A percentile compares a stretch with the other conserved stretches of the same genome.
Evolutionary conservation across 2,888 invertebrate genomes (phyloP).

Genomic region (Troilus luridus): DNA sequence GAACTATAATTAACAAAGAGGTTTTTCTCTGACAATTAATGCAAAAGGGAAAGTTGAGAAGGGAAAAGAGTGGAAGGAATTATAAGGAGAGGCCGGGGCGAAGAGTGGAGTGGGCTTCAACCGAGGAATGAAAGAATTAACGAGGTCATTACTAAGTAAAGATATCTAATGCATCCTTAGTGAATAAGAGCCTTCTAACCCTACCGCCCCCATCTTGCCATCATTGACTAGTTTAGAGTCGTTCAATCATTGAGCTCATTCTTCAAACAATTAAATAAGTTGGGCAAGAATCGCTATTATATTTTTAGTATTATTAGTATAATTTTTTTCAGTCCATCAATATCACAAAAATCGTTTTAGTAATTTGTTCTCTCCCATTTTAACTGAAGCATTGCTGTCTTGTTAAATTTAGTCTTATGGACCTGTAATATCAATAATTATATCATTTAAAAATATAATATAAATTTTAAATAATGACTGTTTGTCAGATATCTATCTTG

Average conservation of each 20-base stretch:
- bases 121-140: conserved; percentile 41
- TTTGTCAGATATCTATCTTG: no score
- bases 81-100: background rate
- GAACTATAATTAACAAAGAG: conserved; percentile 37
- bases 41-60: conserved; percentile 23
- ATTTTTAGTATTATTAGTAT: background rate
- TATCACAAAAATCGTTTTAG: background rate
- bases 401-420: no score
- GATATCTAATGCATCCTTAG: conserved; percentile 49
- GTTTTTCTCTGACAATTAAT: conserved; percentile 37
- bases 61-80: conserved; percentile 40
- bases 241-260: background rate
- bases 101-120: conserved; percentile 28
- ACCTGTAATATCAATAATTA: no score
- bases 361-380: no score
- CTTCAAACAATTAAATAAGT: background rate
- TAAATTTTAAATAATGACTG: no score
- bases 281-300: background rate
- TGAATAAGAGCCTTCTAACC: background rate
- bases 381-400: no score
- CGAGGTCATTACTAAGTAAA: conserved; percentile 50
- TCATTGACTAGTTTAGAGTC: background rate
- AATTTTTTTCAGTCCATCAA: background rate
- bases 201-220: background rate
- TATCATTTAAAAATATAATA: no score